phyloP scores from a whole-genome alignment of 2,797 vertebrate genomes.

The Danio choprae region DNA sequence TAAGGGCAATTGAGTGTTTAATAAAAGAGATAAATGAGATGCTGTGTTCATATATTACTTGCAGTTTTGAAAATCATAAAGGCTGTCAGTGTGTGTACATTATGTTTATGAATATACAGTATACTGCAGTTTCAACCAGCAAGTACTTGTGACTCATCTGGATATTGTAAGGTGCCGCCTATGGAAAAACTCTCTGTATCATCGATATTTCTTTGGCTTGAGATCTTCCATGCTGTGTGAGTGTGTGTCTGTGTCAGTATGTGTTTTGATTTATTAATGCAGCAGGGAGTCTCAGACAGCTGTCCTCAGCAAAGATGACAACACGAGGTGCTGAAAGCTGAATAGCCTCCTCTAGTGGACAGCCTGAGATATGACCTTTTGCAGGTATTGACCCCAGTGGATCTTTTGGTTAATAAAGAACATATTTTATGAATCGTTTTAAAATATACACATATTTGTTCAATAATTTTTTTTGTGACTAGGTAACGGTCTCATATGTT shows the following conservation, averaged over 20 bases:
- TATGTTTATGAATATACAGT: not conserved
- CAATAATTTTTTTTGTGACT: too few species aligned
- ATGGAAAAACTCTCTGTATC: slow-evolving; percentile 37
- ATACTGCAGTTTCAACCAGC: not conserved
- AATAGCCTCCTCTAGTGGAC: slow-evolving; percentile 63
- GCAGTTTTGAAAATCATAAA: not conserved
- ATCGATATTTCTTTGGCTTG: slow-evolving; percentile 51
- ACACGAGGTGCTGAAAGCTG: slow-evolving; percentile 29
- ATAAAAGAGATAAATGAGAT: not conserved
- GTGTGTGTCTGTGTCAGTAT: slow-evolving; percentile 52
- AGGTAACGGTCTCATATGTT: too few species aligned
- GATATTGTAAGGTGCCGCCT: not conserved
- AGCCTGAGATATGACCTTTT: not conserved
- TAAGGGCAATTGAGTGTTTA: not conserved
- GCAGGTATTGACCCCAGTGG: too few species aligned
- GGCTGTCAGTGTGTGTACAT: not conserved
- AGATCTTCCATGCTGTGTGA: slow-evolving; percentile 47
- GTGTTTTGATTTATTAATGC: slow-evolving; percentile 69
- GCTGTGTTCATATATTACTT: not conserved
- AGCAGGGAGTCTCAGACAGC: slow-evolving; percentile 63
- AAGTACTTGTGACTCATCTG: not conserved
- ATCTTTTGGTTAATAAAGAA: not conserved
- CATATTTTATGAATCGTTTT: too few species aligned
- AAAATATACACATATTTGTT: too few species aligned
- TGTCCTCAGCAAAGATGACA: slow-evolving; percentile 52